A percentile compares a stretch with the other conserved stretches of the same genome.
Evolutionary conservation across 2,113 vertebrate species (phyloP).

Genomic region (Mastomys coucha): DNA sequence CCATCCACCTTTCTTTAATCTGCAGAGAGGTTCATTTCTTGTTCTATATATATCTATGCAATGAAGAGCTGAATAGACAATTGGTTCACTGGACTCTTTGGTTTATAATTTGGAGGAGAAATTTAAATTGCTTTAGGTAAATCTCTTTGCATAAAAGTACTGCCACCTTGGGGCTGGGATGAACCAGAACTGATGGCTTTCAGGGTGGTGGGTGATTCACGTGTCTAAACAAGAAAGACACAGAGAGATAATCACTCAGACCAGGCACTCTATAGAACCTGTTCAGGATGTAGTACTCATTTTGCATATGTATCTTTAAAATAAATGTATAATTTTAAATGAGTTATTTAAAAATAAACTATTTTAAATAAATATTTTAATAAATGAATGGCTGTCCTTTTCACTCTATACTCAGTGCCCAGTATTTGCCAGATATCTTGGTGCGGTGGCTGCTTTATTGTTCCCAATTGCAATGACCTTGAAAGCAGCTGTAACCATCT

Average conservation of each 20-base stretch:
- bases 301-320: background rate
- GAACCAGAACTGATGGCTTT: background rate
- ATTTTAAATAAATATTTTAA: too few species aligned
- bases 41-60: background rate
- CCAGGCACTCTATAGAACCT: background rate
- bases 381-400: background rate
- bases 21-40: conserved; percentile 3
- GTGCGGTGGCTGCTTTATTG: background rate
- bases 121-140: background rate
- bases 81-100: background rate
- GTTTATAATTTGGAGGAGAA: background rate
- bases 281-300: background rate
- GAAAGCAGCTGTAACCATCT: background rate
- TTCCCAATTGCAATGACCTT: background rate
- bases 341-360: too few species aligned
- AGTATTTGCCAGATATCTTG: background rate
- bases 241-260: background rate
- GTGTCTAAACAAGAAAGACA: background rate
- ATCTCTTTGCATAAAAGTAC: background rate
- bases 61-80: background rate
- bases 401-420: background rate
- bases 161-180: background rate
- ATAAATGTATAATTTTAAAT: too few species aligned
- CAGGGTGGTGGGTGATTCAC: background rate
- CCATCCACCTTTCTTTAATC: background rate